Conservation (phyloP, 2,888 invertebrate species). For the Julus scanicus region DNA sequence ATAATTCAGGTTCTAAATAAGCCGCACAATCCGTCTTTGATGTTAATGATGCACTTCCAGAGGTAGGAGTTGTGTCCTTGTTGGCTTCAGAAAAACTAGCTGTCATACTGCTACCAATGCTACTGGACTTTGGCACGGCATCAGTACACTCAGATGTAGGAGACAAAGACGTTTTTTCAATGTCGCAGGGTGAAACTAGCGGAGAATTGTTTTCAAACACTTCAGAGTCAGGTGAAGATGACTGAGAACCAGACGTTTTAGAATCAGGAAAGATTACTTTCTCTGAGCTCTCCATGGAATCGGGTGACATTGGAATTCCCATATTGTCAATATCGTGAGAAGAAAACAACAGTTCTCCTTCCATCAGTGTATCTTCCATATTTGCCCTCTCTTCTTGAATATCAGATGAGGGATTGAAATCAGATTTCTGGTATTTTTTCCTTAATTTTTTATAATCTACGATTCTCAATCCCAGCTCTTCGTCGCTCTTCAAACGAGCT, state of each 20-base stretch:
- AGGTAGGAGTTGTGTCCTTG: neutral
- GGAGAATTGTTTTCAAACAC: constrained; percentile 48
- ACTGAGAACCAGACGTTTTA: neutral
- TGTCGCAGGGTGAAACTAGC: neutral
- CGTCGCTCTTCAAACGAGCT: constrained; percentile 77
- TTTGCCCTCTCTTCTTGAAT: constrained; percentile 58
- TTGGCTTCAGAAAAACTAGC: neutral
- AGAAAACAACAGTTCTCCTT: neutral
- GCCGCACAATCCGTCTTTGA: constrained; percentile 57
- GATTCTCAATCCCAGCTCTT: constrained; percentile 73
- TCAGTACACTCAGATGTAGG: constrained; percentile 5
- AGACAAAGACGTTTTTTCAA: neutral
- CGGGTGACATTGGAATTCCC: neutral
- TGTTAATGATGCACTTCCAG: constrained; percentile 34
- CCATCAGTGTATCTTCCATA: neutral
- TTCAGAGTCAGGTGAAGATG: constrained; percentile 55
- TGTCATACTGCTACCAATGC: neutral
- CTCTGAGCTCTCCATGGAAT: neutral
- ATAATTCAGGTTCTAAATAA: constrained; percentile 57
- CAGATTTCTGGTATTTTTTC: constrained; percentile 63
- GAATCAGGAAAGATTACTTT: constrained; percentile 11
- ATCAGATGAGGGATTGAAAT: neutral
- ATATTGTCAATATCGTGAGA: neutral
- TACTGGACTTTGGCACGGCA: neutral
- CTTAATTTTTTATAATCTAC: constrained; percentile 60